These are phyloP conservation scores for Bicyclus anynana DNA, from an alignment of 1,140 invertebrate genomes.

Conservation along the genomic window DNA sequence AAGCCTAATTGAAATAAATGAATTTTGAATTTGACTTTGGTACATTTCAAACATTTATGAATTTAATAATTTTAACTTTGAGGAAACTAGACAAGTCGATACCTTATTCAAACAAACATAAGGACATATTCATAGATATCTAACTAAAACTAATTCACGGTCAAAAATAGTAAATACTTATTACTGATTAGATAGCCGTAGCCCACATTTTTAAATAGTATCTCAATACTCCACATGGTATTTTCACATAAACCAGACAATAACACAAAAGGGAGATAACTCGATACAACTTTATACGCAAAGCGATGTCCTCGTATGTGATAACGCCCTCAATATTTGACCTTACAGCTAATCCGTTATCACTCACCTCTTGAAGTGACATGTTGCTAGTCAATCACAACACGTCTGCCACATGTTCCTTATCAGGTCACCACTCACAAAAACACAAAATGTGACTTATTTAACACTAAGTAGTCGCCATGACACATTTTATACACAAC, in stretches of 20 bases:
- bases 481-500: background rate
- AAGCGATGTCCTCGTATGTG: too few species aligned
- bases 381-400: conserved; percentile 47
- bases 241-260: too few species aligned
- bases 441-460: conserved; percentile 2
- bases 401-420: conserved; percentile 44
- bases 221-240: too few species aligned
- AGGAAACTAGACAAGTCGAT: too few species aligned
- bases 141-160: background rate
- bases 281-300: too few species aligned
- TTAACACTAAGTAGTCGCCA: background rate
- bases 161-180: background rate
- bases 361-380: conserved; percentile 66
- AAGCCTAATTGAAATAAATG: too few species aligned
- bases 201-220: background rate
- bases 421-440: conserved; percentile 32
- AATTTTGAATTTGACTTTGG: too few species aligned
- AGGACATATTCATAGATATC: too few species aligned
- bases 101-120: too few species aligned
- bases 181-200: background rate
- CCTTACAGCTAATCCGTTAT: conserved; percentile 11
- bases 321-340: background rate
- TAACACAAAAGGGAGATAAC: too few species aligned
- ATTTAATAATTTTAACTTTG: too few species aligned
- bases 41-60: too few species aligned